Evolutionary conservation across 2,113 vertebrate species (phyloP), one percentile per base, ranked within the genome.

Genomic region (Origma solitaria): DNA sequence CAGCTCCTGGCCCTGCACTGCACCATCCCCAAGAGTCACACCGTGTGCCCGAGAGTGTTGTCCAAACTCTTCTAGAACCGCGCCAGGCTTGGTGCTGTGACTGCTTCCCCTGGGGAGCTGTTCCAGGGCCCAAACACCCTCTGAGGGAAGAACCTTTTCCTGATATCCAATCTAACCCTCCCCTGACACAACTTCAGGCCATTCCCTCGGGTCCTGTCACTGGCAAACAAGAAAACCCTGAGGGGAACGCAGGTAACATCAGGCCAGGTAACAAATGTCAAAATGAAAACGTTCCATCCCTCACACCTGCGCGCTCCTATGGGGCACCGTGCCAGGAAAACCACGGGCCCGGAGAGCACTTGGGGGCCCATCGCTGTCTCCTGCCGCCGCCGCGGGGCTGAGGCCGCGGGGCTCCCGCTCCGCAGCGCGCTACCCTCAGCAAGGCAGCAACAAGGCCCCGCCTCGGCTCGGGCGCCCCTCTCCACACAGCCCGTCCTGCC

Each of bases 1-100:
- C 45, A n/a, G 0, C 24, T 45, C 45, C 35, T 0, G 9, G 30
- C 12, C 22, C 28, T 24, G 45, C 38, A 45, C 9, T 53, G n/a
- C 2, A 35, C 45, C 11, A 50, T 11, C 13, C 20, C 53, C 30
- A 40, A 22, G 20, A 2, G 10, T 17, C 27, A 28, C 44, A 24
- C 10, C 22, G 0, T 1, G 60, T 30, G 30, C 2, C 53, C 31
- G 61, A 35, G 4, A 61, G 14, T 24, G 7, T 0, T 54, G 54
- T 13, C 0, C 1, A 23, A 76, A 54, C 1, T 0, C 11, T 40
- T 4, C 40, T 1, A 11, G 30, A 22, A 0, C 38, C 60, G 16
- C 22, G 45, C 1, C 45, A 68, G n/a, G 28, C 24, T 73, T 82
- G n/a, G 9, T n/a, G 78, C 45, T 22, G 45, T 10, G 61, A 53